These are phyloP conservation scores for Hyla sarda DNA, from an alignment of 2,113 vertebrate species.

Conservation along the genomic window DNA sequence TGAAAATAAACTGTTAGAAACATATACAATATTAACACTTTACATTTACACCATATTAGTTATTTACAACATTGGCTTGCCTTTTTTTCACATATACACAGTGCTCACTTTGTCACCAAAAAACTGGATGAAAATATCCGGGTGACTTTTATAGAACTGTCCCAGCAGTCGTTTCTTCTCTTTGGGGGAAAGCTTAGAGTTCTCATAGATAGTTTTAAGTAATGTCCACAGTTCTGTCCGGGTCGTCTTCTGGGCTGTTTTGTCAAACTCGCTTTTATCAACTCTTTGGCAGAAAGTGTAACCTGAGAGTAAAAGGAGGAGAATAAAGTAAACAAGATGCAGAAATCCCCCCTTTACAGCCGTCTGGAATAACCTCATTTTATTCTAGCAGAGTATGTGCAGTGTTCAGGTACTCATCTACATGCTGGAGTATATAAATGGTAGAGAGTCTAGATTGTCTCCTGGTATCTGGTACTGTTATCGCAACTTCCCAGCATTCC, in stretches of 20 bases:
- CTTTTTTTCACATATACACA: conserved; percentile 67
- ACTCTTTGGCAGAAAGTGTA: conserved; percentile 84
- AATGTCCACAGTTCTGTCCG: conserved; percentile 85
- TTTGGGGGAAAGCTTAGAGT: conserved; percentile 84
- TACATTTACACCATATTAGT: conserved; percentile 15
- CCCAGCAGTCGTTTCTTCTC: conserved; percentile 87
- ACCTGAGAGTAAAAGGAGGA: conserved; percentile 62
- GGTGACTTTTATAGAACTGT: conserved; percentile 92
- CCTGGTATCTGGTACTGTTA: no score
- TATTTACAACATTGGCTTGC: conserved; percentile 31
- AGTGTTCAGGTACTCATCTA: no score
- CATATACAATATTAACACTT: conserved; percentile 48
- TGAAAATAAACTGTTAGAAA: conserved; percentile 34
- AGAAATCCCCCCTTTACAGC: not conserved
- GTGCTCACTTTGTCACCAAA: conserved; percentile 85
- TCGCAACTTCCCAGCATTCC: no score
- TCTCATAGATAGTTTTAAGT: conserved; percentile 85
- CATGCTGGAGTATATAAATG: no score
- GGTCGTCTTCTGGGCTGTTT: conserved; percentile 81
- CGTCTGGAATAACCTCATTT: no score
- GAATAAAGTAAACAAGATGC: no score
- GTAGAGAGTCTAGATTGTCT: no score
- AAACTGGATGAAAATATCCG: conserved; percentile 90
- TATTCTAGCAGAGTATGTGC: no score
- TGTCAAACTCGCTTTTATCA: conserved; percentile 73